Base-by-base conservation (phyloP, 2,888 invertebrate species). In the Gasteruption jaculator region DNA sequence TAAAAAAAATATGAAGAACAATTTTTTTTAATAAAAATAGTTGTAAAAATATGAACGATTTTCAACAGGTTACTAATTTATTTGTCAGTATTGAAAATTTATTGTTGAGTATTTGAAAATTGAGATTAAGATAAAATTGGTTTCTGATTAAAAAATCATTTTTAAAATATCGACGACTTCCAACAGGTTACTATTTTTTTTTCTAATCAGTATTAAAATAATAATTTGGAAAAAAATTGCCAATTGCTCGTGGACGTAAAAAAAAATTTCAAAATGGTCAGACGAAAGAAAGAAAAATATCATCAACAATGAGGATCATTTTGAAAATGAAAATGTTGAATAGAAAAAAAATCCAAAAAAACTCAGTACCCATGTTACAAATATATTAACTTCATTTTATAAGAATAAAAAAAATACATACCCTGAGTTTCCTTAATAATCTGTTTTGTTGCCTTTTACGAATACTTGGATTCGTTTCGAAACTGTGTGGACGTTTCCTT, bases 401-500 rank as follows among this genome's bases (percentile, higher is more conserved):
- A 36, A 37, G 34, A 8, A 7, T 24, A 24, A 8, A 8, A n/a
- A 24, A 37, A 15, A 33, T 41, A 73, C 78, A 77, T 68, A 86
- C 86, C 69, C 90, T 79, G 44, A 92, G 74, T 75, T 91, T 91
- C 51, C 91, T 79, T 41, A 95, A 75, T 49, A 96, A 75, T 62
- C 95, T 80, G 66, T 95, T 95, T 73, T 95, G 95, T 72, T 95
- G 95, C 38, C 95, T 77, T 73, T 95, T 95, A 59, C 95, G 77
- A 54, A 94, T 92, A 25, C 94, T 94, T 2, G 95, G 95, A 76
- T 95, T 95, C 38, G 94, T 94, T 74, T 96, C 95, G 72, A 95
- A 95, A 43, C 91, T 89, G 74, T 95, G 94, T 26, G 93, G 92
- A 57, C 94, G 76, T 75, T 94, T 94, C 60, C 93, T 80, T 68